Evolutionary conservation across 2,888 invertebrate species (phyloP).

Genomic region (Zhuqinia jingwanae): DNA sequence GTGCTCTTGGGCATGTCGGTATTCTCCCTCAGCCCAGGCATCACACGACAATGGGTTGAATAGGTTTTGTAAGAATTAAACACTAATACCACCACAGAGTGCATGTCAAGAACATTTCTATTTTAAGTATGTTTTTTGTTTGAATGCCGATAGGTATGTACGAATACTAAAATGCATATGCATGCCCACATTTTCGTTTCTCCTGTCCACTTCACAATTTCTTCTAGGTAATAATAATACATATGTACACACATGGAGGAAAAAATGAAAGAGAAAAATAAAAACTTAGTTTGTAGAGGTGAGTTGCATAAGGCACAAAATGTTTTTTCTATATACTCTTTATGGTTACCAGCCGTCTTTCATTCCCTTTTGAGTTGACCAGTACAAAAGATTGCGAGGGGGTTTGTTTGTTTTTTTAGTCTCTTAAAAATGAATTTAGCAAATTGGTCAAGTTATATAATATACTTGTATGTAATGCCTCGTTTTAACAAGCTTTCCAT

Average conservation of each 20-base stretch:
- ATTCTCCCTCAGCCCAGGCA: conserved; percentile 37
- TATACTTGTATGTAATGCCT: no score
- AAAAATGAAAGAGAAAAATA: conserved; percentile 5
- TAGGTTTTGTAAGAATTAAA: conserved; percentile 32
- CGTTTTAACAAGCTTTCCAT: no score
- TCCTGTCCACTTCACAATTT: neutral
- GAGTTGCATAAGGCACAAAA: conserved; percentile 11
- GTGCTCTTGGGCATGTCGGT: conserved; percentile 64
- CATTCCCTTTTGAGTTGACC: neutral
- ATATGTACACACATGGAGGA: no score
- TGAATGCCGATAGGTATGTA: neutral
- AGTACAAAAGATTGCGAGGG: neutral
- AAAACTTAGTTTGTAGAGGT: neutral
- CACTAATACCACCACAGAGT: neutral
- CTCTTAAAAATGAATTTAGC: neutral
- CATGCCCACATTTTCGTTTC: neutral
- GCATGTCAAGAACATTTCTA: neutral
- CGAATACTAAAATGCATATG: neutral
- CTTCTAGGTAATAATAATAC: no score
- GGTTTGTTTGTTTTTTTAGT: neutral
- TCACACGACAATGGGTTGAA: conserved; percentile 48
- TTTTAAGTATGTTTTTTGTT: neutral
- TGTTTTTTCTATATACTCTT: neutral
- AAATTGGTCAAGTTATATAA: no score
- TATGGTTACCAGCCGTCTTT: neutral